Conservation (phyloP, 1,140 invertebrate species). For the Drosophila melanogaster region DNA sequence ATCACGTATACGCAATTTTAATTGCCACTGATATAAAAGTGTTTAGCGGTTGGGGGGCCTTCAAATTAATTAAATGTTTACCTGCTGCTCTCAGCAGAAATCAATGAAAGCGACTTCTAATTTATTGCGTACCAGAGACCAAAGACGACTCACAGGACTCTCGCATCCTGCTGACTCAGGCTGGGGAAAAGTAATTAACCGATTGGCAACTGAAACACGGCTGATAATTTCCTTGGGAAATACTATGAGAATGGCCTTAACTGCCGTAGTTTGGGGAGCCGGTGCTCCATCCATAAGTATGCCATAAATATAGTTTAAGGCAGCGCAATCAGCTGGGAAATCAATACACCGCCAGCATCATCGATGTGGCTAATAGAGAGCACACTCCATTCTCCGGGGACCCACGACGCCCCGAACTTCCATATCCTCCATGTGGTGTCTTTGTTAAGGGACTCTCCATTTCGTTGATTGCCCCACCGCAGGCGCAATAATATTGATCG, state of each 20-base stretch:
- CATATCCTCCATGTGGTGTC: background rate
- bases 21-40: slow-evolving; percentile 58
- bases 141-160: slow-evolving; percentile 21
- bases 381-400: slow-evolving; percentile 20
- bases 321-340: slow-evolving; percentile 34
- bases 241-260: slow-evolving; percentile 11
- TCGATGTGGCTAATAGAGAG: slow-evolving; percentile 9
- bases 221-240: slow-evolving; percentile 25
- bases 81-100: slow-evolving; percentile 60
- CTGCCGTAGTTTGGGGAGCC: background rate
- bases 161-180: slow-evolving; percentile 47
- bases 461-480: slow-evolving; percentile 53
- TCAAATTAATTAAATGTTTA: slow-evolving; percentile 61
- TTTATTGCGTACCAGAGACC: slow-evolving; percentile 45
- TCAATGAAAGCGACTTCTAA: slow-evolving; percentile 53
- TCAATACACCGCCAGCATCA: slow-evolving; percentile 34
- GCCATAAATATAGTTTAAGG: slow-evolving; percentile 41
- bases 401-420: slow-evolving; percentile 16
- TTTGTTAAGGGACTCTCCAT: slow-evolving; percentile 44
- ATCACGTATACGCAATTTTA: slow-evolving; percentile 60
- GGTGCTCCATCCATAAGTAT: background rate
- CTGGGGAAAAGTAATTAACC: slow-evolving; percentile 56
- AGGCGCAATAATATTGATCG: slow-evolving; percentile 62
- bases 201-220: slow-evolving; percentile 44
- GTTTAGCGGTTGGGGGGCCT: slow-evolving; percentile 31